Conservation (phyloP, 2,888 invertebrate genomes). For the Quadriops clusia region DNA sequence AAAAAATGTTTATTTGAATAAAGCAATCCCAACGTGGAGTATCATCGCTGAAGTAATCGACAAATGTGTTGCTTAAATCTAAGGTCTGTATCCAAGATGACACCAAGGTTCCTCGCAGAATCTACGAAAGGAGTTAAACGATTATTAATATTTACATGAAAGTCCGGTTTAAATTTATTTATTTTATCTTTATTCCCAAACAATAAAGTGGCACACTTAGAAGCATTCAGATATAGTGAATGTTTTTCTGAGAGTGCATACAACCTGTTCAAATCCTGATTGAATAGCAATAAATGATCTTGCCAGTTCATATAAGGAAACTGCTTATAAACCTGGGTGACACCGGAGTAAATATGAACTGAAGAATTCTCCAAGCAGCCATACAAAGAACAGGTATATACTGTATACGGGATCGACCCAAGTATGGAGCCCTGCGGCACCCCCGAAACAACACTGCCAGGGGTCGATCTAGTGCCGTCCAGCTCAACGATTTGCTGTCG, state of each 20-base stretch:
- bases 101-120: background rate
- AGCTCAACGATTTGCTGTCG: too few relatives aligned
- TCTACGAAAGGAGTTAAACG: constrained; percentile 1
- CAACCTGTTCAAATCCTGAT: too few relatives aligned
- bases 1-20: background rate
- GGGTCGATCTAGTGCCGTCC: too few relatives aligned
- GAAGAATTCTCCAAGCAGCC: background rate
- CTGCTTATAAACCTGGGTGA: constrained; percentile 2
- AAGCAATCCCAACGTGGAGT: background rate
- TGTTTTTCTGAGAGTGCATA: too few relatives aligned
- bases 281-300: too few relatives aligned
- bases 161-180: too few relatives aligned
- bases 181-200: too few relatives aligned
- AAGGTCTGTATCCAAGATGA: background rate
- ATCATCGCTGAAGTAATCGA: background rate
- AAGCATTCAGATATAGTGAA: too few relatives aligned
- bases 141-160: too few relatives aligned
- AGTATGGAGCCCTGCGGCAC: constrained; percentile 4
- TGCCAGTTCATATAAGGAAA: too few relatives aligned
- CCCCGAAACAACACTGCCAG: too few relatives aligned
- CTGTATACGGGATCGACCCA: constrained; percentile 2
- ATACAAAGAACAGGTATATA: constrained; percentile 1
- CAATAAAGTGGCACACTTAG: too few relatives aligned
- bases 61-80: background rate
- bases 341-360: constrained; percentile 5